Evolutionary conservation across 2,888 invertebrate genomes (phyloP), one percentile per base, ranked within the genome.

Genomic region (Malachius bipustulatus): DNA sequence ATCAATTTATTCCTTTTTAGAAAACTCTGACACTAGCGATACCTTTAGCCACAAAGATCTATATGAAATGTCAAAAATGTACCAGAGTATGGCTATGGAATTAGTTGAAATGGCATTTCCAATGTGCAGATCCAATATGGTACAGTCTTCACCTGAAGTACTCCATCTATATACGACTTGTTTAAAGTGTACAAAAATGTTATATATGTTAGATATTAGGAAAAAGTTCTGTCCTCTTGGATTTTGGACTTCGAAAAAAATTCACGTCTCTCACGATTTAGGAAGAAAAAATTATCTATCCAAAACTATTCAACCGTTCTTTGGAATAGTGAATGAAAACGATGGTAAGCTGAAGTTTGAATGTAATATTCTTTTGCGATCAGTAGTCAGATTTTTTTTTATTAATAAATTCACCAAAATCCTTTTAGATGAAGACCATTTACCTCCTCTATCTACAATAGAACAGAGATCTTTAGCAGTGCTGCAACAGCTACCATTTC

Each of bases 401-500:
- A 27, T 13, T 33, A 2, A 24, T 39, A n/a, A n/a, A n/a, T n/a
- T n/a, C n/a, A n/a, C n/a, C n/a, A n/a, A n/a, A n/a, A 11, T 34
- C 40, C 26, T 45, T 45, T 40, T 60, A 66, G 54, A 67, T 69
- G 54, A 67, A 67, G 84, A 84, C 47, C 82, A 83, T 42, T 77
- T 82, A 0, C 87, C 88, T 1, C 87, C 87, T 0, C 63, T 91
- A 43, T 85, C 90, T 0, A 84, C 84, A 4, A 83, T 82, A 43
- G 93, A 94, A 62, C 73, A 88, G 24, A 72, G 93, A 36, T 84
- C 88, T 2, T 69, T 91, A 29, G 87, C 89, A 0, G 78, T 97
- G 40, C 65, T 97, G 11, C 77, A 84, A 38, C 89, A 94, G 61
- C 77, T 97, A 41, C 97, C 97, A 0, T 98, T 97, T 63, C 80